These are phyloP conservation scores for Squalus acanthias DNA, from an alignment of 2,797 vertebrate species.

Conservation along the genomic window DNA sequence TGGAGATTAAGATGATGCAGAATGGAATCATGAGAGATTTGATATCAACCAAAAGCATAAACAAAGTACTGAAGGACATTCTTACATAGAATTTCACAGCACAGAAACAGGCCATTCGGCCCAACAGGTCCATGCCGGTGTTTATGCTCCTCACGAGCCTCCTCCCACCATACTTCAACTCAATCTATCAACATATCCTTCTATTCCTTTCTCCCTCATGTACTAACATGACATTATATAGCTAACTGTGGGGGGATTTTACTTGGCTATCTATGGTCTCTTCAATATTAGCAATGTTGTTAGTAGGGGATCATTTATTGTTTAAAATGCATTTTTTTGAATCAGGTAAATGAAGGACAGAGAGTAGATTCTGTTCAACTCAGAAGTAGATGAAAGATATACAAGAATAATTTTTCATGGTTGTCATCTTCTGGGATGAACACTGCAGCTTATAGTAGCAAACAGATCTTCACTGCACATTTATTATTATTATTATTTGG, in stretches of 20 bases:
- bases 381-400: not conserved
- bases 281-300: not conserved
- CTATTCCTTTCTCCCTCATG: not conserved
- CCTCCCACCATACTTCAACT: not conserved
- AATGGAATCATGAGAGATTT: not conserved
- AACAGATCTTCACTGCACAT: not conserved
- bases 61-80: not conserved
- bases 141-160: not conserved
- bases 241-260: not conserved
- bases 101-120: not conserved
- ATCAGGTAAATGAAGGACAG: not conserved
- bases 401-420: not conserved
- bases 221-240: not conserved
- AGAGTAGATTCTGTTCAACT: not conserved
- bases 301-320: not conserved
- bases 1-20: not conserved
- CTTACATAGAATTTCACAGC: not conserved
- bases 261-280: not conserved
- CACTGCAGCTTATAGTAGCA: not conserved
- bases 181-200: not conserved
- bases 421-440: not conserved
- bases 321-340: not conserved
- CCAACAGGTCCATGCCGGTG: not conserved
- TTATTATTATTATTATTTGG: not conserved
- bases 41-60: not conserved